Percentiles rank a stretch among this genome's conserved stretches.
These are phyloP conservation scores for Periphyllus acericola DNA, from an alignment of 2,888 invertebrate genomes.

Conservation along the genomic window DNA sequence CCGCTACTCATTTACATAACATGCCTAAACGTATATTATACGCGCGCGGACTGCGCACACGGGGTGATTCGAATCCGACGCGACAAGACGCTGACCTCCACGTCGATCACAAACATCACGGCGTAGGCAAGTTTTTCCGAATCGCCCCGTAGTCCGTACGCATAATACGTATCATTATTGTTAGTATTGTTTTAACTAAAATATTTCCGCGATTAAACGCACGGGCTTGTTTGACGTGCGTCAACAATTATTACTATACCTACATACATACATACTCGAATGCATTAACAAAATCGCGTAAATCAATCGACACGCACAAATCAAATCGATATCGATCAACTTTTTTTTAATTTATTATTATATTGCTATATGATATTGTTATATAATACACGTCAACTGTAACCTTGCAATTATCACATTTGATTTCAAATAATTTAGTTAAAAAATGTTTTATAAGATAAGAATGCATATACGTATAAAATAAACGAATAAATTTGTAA, in stretches of 20 bases:
- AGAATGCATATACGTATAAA: not conserved
- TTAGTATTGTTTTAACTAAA: not conserved
- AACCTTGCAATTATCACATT: not conserved
- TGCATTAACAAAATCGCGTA: not conserved
- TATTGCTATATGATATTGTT: not conserved
- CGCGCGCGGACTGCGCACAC: too few species aligned
- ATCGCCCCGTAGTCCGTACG: too few species aligned
- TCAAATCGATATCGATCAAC: not conserved
- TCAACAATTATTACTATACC: not conserved
- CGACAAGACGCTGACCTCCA: too few species aligned
- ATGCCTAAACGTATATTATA: not conserved
- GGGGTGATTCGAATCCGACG: too few species aligned
- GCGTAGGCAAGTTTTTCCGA: too few species aligned
- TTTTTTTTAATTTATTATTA: not conserved
- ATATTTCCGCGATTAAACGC: not conserved
- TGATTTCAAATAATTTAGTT: constrained; percentile 6
- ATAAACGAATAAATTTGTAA: not conserved
- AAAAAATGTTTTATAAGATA: not conserved
- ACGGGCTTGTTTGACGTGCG: not conserved
- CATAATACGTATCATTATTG: too few species aligned
- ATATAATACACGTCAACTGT: not conserved
- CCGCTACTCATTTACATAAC: not conserved
- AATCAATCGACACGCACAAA: not conserved
- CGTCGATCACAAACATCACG: too few species aligned
- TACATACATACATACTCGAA: not conserved